Base-by-base conservation (phyloP, 2,888 invertebrate genomes). In the Ptychoptera albimana region DNA sequence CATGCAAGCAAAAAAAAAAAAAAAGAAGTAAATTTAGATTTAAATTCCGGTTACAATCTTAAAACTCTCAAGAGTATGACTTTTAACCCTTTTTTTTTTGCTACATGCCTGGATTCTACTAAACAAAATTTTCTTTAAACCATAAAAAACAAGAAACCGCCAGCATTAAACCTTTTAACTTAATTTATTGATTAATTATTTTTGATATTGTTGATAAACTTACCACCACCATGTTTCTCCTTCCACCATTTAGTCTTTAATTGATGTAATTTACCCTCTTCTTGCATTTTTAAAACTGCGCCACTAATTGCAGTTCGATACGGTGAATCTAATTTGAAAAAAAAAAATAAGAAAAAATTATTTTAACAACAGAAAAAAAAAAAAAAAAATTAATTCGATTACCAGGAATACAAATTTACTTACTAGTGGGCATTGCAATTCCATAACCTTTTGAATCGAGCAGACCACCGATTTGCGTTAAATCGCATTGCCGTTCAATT, bases 211-310 rank as follows among this genome's bases (percentile, higher is more conserved):
- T 36, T 7, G 2, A 37, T 8, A 16, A 6, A 64, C 14, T 53
- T 53, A 14, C 60, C 61, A 0, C 60, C 61, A 9, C 59, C 74
- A 29, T 79, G 70, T 57, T 72, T 75, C 59, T 76, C 70, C 57
- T 80, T 79, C 94, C 94, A 97, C 94, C 94, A 97, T 57, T 82
- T 83, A 38, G 82, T 77, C 65, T 93, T 93, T 39, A 96, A 66
- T 48, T 76, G 74, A 14, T 78, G 77, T 42, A 96, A 68, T 51
- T 74, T 73, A 1, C 93, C 92, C 50, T 79, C 78, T 64, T 97
- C 94, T 58, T 94, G 93, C 50, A 97, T 73, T 64, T 82, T 83
- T 9, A 96, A 64, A 8, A 97, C 85, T 1, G 89, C 88, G 46
- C 83, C 83, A 54, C 87, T 92, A 39, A 96, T 82, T 23, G 75